Percentiles rank a stretch among this genome's conserved stretches.
Evolutionary conservation across 2,797 vertebrate genomes (phyloP).

Genomic region (Taenioides sp.): DNA sequence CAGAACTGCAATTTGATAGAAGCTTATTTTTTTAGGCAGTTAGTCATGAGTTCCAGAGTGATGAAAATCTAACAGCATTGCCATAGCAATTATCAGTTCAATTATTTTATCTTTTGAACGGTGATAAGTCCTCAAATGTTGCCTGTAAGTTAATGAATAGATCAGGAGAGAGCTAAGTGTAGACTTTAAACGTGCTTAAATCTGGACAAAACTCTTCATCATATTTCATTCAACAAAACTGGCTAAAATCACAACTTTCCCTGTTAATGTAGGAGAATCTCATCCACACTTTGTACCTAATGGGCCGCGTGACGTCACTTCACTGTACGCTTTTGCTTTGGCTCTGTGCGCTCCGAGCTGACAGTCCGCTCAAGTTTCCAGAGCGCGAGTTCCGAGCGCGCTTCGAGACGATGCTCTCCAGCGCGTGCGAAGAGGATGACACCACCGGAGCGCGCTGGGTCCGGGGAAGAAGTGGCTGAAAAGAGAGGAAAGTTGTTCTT

Average conservation of each 20-base stretch:
- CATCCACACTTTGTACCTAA: neutral
- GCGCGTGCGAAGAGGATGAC: neutral
- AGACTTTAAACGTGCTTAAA: neutral
- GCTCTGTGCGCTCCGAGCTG: conserved; percentile 42
- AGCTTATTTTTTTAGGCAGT: too few relatives aligned
- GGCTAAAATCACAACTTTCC: neutral
- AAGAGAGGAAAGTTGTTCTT: neutral
- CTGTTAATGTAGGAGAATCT: neutral
- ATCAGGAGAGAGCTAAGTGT: too few relatives aligned
- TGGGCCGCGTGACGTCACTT: conserved; percentile 81
- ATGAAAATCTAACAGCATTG: too few relatives aligned
- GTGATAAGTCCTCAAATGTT: too few relatives aligned
- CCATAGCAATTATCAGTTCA: too few relatives aligned
- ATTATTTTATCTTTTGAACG: too few relatives aligned
- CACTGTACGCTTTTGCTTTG: conserved; percentile 70
- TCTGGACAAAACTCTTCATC: neutral
- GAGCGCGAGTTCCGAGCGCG: conserved; percentile 28
- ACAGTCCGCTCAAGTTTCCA: conserved; percentile 54
- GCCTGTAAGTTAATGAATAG: too few relatives aligned
- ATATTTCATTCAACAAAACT: neutral
- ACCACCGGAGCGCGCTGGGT: neutral
- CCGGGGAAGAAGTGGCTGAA: neutral
- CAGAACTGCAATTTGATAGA: too few relatives aligned
- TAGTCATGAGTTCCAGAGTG: too few relatives aligned
- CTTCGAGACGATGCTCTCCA: neutral